Evolutionary conservation across 92 coral and sea anemone species (phyloP).

Genomic region (Meandrina meandrites): DNA sequence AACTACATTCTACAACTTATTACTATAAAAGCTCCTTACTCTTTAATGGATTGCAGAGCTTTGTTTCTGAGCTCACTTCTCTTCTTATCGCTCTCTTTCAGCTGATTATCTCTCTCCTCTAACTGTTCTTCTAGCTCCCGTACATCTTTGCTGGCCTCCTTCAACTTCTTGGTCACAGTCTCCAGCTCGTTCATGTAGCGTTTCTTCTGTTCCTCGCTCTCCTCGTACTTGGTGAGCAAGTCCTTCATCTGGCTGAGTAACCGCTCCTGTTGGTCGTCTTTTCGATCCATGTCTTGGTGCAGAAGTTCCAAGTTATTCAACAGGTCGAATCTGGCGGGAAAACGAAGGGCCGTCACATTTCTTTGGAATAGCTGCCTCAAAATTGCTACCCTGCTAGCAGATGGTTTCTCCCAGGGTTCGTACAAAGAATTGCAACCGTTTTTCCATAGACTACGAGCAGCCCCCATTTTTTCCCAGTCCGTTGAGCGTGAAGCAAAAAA

Average conservation of each 20-base stretch:
- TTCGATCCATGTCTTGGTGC: constrained; percentile 81
- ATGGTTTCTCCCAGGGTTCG: no score
- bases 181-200: constrained; percentile 68
- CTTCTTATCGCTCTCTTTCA: constrained; percentile 87
- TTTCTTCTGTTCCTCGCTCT: constrained; percentile 76
- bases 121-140: constrained; percentile 71
- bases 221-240: constrained; percentile 75
- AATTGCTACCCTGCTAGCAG: no score
- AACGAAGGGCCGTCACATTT: background rate
- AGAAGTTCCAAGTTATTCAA: constrained; percentile 65
- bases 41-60: constrained; percentile 90
- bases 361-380: background rate
- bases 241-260: constrained; percentile 75
- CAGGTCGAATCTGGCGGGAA: constrained; percentile 40
- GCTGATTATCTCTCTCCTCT: constrained; percentile 74
- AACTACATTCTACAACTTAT: no score
- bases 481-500: no score
- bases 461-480: no score
- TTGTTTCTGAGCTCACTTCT: constrained; percentile 85
- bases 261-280: constrained; percentile 85
- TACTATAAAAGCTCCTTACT: constrained; percentile 64
- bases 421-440: no score
- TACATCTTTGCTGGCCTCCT: constrained; percentile 71
- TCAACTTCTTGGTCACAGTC: constrained; percentile 70
- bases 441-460: no score